These are phyloP conservation scores for Trachymyrmex cornetzi DNA, from an alignment of 1,140 invertebrate species.

Conservation along the genomic window DNA sequence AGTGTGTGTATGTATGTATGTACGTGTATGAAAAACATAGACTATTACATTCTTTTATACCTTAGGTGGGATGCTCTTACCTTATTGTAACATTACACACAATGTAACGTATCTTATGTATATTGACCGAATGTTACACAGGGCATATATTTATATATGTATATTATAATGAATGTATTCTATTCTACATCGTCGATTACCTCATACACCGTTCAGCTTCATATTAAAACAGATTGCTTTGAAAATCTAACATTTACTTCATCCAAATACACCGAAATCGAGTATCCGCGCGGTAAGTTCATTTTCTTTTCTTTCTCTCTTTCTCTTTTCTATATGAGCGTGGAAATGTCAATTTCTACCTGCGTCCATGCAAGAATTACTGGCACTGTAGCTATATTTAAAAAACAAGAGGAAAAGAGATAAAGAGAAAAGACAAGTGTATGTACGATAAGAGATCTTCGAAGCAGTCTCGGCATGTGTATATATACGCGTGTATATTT, in stretches of 20 bases:
- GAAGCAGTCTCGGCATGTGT: conserved; percentile 75
- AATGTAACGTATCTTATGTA: conserved; percentile 74
- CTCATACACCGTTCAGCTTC: conserved; percentile 73
- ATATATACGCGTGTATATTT: conserved; percentile 68
- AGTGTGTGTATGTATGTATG: conserved; percentile 73
- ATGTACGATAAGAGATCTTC: conserved; percentile 78
- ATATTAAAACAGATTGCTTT: conserved; percentile 79
- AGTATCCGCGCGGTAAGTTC: not conserved
- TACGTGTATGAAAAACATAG: conserved; percentile 83
- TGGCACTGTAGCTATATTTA: conserved; percentile 64
- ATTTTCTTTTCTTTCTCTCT: conserved; percentile 8
- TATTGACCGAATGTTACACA: conserved; percentile 76
- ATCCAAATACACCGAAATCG: conserved; percentile 36
- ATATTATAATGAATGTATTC: conserved; percentile 64
- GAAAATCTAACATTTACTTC: conserved; percentile 77
- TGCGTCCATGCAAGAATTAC: conserved; percentile 66
- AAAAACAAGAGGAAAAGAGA: conserved; percentile 61
- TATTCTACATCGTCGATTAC: conserved; percentile 79
- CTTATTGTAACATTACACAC: conserved; percentile 80
- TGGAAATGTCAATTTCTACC: conserved; percentile 59
- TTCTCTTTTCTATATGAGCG: conserved; percentile 34
- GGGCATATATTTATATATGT: conserved; percentile 69
- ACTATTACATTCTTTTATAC: conserved; percentile 83
- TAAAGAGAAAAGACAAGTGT: conserved; percentile 43
- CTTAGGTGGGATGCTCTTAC: conserved; percentile 84